Evolutionary conservation across 2,797 vertebrate genomes (phyloP).

Genomic region (Anolis apletophallus): DNA sequence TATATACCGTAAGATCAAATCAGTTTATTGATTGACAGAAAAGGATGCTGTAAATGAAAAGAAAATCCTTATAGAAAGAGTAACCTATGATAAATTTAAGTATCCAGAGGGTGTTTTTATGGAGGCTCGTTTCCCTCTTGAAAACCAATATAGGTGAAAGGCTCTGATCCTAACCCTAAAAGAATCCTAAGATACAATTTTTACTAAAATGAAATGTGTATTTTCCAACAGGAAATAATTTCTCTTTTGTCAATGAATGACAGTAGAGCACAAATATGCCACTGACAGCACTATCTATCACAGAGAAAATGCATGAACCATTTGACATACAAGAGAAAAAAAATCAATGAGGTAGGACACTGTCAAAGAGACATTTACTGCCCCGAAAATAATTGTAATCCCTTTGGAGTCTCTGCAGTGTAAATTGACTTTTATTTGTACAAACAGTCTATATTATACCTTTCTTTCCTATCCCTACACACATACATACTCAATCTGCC

Average conservation of each 20-base stretch:
- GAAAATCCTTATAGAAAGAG: background rate
- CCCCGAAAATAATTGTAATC: slow-evolving; percentile 31
- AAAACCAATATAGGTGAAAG: background rate
- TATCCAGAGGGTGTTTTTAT: background rate
- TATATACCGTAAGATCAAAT: slow-evolving; percentile 11
- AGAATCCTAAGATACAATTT: background rate
- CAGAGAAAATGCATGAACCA: slow-evolving; percentile 20
- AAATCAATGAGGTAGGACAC: background rate
- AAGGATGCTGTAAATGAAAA: slow-evolving; percentile 1
- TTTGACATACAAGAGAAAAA: slow-evolving; percentile 13
- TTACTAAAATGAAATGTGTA: slow-evolving; percentile 18
- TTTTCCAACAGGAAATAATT: background rate
- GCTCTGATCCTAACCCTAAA: background rate
- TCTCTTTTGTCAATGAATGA: background rate
- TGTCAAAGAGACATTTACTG: background rate
- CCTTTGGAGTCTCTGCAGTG: background rate
- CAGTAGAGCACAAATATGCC: background rate
- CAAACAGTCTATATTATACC: background rate
- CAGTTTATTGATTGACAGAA: slow-evolving; percentile 5
- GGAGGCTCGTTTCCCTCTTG: background rate
- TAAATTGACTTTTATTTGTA: no score
- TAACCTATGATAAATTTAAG: background rate
- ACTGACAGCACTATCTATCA: slow-evolving; percentile 34
- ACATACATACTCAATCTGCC: background rate
- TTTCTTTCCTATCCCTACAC: background rate